Evolutionary conservation across 1,140 invertebrate genomes (phyloP), one percentile per base, ranked within the genome.

Genomic region (Colletes latitarsis): DNA sequence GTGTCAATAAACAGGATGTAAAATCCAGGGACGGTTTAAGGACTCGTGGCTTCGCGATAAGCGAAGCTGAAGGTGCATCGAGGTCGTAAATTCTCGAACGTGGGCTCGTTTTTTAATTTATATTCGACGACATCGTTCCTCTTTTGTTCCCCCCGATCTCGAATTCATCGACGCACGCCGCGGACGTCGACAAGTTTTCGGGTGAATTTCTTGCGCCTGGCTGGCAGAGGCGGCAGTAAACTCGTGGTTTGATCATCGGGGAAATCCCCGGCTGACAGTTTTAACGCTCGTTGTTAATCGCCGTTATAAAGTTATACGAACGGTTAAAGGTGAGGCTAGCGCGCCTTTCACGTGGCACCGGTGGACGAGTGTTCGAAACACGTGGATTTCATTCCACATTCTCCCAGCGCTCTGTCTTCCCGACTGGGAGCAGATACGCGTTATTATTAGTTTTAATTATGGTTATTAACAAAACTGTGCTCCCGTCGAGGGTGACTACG

Each of bases 281-380:
- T 82, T 82, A 79, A 82, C 62, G 43, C 60, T 19, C 19, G 17
- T 62, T n/a, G 58, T 57, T 82, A 78, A 84, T 82, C 75, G 57
- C 49, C 81, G 67, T 70, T 58, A 46, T 41, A 72, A 69, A 82
- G 52, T 64, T 63, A 64, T 52, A 60, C 46, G 57, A 77, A 60
- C 70, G 64, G 74, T 86, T 84, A 85, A 86, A 78, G 63, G 64
- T 85, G 75, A 84, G 67, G 64, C 19, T 74, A 55, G 41, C 60
- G 66, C 19, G 79, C 80, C 84, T 86, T 82, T 84, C 84, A 85
- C 84, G 57, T 64, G 57, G 10, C 15, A 57, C 10, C 12, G 17
- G 17, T 2, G 10, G 17, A 6, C 8, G 19, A 6, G 12, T 49
- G 3, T 6, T 49, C 9, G 53, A 17, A 69, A 69, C 4, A 30